phyloP scores from a whole-genome alignment of 2,797 vertebrate genomes.

The Oreonectes daqikongensis region DNA sequence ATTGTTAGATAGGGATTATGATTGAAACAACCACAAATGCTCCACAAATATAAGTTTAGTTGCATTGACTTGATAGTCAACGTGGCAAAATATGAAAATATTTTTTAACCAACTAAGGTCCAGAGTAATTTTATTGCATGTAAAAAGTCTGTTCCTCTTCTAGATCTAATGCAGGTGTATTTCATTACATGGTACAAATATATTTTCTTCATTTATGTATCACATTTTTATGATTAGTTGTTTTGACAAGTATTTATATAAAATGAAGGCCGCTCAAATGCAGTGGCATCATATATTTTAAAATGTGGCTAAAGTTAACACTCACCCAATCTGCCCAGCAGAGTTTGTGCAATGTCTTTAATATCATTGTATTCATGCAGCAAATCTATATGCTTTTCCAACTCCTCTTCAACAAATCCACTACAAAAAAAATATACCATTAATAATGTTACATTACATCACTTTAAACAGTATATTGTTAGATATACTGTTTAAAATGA shows the following conservation, averaged over 20 bases:
- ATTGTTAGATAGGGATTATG: not conserved
- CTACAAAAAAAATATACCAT: slow-evolving; percentile 67
- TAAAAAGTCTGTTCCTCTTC: no score
- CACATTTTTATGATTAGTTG: no score
- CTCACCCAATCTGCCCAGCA: slow-evolving; percentile 91
- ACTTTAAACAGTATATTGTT: no score
- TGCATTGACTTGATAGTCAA: not conserved
- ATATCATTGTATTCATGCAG: slow-evolving; percentile 96
- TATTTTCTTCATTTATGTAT: not conserved
- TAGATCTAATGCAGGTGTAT: not conserved
- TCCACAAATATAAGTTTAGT: not conserved
- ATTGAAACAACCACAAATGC: not conserved
- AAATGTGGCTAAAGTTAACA: not conserved
- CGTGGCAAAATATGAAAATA: no score
- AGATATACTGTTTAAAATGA: no score
- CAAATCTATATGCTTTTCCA: slow-evolving; percentile 86
- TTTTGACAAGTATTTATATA: no score
- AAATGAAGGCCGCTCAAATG: no score
- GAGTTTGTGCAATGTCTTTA: slow-evolving; percentile 90
- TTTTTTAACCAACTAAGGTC: no score
- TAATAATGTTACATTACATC: not conserved
- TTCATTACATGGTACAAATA: not conserved
- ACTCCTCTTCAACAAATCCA: slow-evolving; percentile 83
- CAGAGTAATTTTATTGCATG: not conserved
- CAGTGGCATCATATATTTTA: not conserved